Evolutionary conservation across 2,888 invertebrate genomes (phyloP), one percentile per base, ranked within the genome.

Genomic region (Aleiodes leptofemur): DNA sequence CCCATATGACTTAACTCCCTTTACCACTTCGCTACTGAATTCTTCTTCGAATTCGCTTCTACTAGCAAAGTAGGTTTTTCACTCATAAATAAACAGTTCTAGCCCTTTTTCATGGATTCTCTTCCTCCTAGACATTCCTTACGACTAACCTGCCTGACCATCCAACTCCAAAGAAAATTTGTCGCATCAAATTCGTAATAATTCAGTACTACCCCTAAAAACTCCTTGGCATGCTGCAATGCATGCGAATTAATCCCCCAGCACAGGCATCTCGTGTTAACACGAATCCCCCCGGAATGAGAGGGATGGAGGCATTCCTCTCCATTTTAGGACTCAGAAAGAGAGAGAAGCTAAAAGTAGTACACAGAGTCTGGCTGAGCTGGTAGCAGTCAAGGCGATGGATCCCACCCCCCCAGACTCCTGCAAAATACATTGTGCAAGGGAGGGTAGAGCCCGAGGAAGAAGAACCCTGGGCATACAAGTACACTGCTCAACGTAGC

Each of bases 181-280:
- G 61, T 61, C 43, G 38, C 9, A 14, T 14, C 14, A 48, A 64
- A 64, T 64, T 48, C 48, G 16, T n/a, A 48, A 43, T 29, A 64
- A 43, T 64, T 64, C 64, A 43, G 11, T 1, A 64, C 79, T 80
- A 76, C 81, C 61, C 57, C 31, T 8, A 9, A 82, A 82, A 81
- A 79, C 71, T 80, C 76, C 77, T 79, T 76, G 77, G 72, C 77
- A 59, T 74, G 79, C 78, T 76, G 83, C 82, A 82, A 82, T 82
- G 81, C 80, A 84, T 82, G 80, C 80, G 78, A 83, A 83, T 81
- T 83, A 83, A 83, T 83, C 79, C 80, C 76, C 76, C 43, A 64
- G 43, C 43, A 64, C 64, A 43, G 64, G 16, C 64, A 64, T 48
- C 64, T 48, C 64, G 16, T 64, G 64, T 64, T 64, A 64, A 64